phyloP scores from a whole-genome alignment of 2,113 vertebrate species.

The Xenus cinereus region DNA sequence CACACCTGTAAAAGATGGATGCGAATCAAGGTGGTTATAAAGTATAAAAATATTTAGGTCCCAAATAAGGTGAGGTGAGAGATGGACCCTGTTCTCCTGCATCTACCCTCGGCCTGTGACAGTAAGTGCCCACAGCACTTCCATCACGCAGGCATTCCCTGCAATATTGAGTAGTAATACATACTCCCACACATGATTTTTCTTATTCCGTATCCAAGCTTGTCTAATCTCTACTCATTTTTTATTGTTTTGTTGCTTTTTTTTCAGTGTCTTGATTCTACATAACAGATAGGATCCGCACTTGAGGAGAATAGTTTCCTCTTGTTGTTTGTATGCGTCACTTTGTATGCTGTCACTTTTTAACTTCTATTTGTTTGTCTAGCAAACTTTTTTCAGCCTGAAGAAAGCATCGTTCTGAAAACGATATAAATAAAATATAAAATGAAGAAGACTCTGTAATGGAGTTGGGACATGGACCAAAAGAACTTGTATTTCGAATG shows the following conservation, averaged over 20 bases:
- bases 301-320: not conserved
- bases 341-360: not conserved
- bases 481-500: conserved; percentile 7
- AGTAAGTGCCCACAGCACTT: not conserved
- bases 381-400: not conserved
- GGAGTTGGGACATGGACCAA: conserved; percentile 1
- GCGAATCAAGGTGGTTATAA: not conserved
- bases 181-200: not conserved
- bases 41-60: not conserved
- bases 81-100: not conserved
- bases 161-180: not conserved
- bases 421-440: not conserved
- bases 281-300: accelerated
- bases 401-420: not conserved
- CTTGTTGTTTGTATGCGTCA: not conserved
- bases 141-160: not conserved
- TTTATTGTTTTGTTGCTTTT: not conserved
- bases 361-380: not conserved
- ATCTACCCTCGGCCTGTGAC: not conserved
- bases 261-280: not conserved
- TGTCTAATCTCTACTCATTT: not conserved
- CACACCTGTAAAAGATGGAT: not conserved
- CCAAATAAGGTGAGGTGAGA: not conserved
- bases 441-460: not conserved
- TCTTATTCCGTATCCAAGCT: not conserved